Percentiles rank a stretch among this genome's conserved stretches.
Evolutionary conservation across 2,888 invertebrate species (phyloP).

Genomic region (Drosophila antonietae): DNA sequence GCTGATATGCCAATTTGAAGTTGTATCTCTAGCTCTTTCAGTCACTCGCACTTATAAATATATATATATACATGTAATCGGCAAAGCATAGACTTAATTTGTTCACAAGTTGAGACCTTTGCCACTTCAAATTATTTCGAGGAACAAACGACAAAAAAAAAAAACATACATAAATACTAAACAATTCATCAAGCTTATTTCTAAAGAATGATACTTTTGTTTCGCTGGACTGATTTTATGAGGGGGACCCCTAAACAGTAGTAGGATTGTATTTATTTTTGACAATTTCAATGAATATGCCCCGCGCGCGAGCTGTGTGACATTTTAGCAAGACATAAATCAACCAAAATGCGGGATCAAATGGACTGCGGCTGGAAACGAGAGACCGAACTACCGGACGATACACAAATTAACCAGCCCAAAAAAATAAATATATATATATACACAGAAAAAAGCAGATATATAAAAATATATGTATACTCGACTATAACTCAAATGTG

Average conservation of each 20-base stretch:
- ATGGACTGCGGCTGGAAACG: conserved; percentile 54
- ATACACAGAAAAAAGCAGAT: not conserved
- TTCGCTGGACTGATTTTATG: conserved; percentile 19
- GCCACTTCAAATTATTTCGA: conserved; percentile 11
- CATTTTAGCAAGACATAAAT: conserved; percentile 79
- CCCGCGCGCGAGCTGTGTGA: conserved; percentile 45
- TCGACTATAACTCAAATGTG: conserved; percentile 31
- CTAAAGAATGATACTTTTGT: conserved; percentile 42
- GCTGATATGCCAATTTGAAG: too few relatives aligned
- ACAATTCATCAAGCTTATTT: conserved; percentile 46
- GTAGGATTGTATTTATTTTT: conserved; percentile 17
- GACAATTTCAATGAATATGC: conserved; percentile 52
- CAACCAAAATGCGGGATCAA: conserved; percentile 79
- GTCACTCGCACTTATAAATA: not conserved
- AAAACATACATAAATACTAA: conserved; percentile 1
- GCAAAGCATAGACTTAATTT: not conserved
- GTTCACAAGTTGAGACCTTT: not conserved
- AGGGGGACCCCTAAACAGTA: conserved; percentile 27
- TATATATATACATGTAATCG: not conserved
- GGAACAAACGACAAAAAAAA: conserved; percentile 10
- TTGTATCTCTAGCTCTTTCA: not conserved
- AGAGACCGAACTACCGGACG: conserved; percentile 51
- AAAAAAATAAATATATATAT: not conserved
- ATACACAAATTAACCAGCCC: conserved; percentile 74
- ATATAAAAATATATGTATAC: conserved; percentile 10